phyloP scores from a whole-genome alignment of 2,797 vertebrate species.

The Otus scops region DNA sequence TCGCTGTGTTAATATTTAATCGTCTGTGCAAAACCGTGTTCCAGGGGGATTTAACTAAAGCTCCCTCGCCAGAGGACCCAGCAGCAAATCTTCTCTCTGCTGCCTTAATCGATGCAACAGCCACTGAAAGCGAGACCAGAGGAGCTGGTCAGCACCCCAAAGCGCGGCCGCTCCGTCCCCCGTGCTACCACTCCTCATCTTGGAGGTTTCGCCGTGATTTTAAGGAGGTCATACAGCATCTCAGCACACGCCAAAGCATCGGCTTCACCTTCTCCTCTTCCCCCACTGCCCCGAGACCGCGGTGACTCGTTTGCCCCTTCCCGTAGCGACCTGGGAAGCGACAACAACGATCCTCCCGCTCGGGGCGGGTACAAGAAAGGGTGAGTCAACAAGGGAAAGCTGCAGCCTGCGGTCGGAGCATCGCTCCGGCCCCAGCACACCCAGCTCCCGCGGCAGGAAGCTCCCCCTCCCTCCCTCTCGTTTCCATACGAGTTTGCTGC shows the following conservation, averaged over 20 bases:
- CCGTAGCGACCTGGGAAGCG: accelerated
- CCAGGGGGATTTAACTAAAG: background rate
- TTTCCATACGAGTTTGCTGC: background rate
- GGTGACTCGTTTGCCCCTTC: background rate
- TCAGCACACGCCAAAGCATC: background rate
- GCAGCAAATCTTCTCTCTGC: background rate
- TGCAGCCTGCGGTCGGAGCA: background rate
- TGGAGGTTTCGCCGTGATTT: background rate
- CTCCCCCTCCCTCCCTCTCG: background rate
- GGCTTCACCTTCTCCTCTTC: background rate
- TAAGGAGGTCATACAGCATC: background rate
- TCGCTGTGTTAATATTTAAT: background rate
- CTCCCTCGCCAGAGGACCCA: background rate
- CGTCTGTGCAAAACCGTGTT: accelerated
- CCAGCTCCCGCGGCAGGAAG: background rate
- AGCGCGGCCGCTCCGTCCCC: accelerated
- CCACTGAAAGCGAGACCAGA: accelerated
- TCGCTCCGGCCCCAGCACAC: background rate
- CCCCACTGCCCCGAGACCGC: accelerated
- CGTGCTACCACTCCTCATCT: accelerated
- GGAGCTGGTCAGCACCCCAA: background rate
- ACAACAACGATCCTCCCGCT: background rate
- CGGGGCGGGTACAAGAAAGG: background rate
- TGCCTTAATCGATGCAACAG: background rate
- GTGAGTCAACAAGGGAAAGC: background rate